These are phyloP conservation scores for Chaetophractus vellerosus DNA, from an alignment of 2,797 vertebrate genomes.

Conservation along the genomic window DNA sequence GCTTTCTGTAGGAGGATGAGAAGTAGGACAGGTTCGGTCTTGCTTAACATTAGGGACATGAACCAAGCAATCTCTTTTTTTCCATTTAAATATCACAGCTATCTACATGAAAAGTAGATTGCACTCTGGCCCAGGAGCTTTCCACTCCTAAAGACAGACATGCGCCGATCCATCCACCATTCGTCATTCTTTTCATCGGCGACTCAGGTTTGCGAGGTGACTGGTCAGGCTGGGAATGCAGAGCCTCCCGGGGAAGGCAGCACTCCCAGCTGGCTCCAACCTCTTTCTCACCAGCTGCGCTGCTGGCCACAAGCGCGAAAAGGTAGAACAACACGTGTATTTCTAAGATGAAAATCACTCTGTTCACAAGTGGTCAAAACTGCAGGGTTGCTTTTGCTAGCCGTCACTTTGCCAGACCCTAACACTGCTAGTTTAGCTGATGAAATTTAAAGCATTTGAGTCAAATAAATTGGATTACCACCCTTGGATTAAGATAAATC, in stretches of 20 bases:
- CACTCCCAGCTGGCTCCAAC: not conserved
- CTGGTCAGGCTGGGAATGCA: not conserved
- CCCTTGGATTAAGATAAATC: constrained; percentile 88
- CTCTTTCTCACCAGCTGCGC: not conserved
- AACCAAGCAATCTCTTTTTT: not conserved
- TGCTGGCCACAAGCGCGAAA: constrained; percentile 28
- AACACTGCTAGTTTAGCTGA: constrained; percentile 76
- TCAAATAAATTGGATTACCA: constrained; percentile 87
- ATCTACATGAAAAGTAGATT: not conserved
- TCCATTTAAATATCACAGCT: not conserved
- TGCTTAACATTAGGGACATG: not conserved
- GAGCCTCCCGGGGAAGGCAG: not conserved
- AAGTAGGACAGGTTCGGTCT: not conserved
- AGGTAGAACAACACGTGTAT: constrained; percentile 48
- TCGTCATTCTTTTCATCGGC: not conserved
- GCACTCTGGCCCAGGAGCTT: not conserved
- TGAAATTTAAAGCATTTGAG: constrained; percentile 80
- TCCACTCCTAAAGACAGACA: not conserved
- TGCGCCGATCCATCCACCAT: not conserved
- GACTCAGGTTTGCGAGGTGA: not conserved
- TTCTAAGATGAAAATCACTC: constrained; percentile 70
- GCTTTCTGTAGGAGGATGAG: not conserved
- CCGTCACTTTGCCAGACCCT: constrained; percentile 70
- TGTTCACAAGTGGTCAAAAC: constrained; percentile 63
- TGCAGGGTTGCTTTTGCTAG: constrained; percentile 50